Evolutionary conservation across 2,888 invertebrate genomes (phyloP), one percentile per base, ranked within the genome.

Genomic region (Cheilosia scutellata): DNA sequence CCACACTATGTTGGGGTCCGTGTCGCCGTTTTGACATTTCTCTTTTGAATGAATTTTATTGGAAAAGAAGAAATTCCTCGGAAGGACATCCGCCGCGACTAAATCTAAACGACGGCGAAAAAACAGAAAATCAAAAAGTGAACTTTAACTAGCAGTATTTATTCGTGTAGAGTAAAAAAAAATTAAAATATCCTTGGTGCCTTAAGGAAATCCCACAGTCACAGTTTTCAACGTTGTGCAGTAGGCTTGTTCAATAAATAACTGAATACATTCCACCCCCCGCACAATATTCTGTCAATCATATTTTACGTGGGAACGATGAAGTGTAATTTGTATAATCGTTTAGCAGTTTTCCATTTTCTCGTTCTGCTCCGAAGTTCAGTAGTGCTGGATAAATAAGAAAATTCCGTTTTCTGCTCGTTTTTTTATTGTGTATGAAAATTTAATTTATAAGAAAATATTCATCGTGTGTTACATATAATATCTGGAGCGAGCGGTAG

Each of bases 21-120:
- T 37, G 84, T 79, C 65, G 58, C 66, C 47, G 57, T 80, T 86
- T 76, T 86, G 84, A 80, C 80, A 62, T 71, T 86, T 71, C 71
- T 55, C 55, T 62, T 76, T 80, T 80, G 53, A 84, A 83, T 78
- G 71, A 70, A 75, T 44, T 68, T 75, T n/a, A 75, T 51, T 44
- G 47, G 57, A 51, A 51, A 51, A 53, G 49, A 68, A 68, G 63
- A 70, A 70, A 65, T 40, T 49, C 51, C 58, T 68, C 70, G 63
- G 49, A 63, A 79, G 79, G 70, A 80, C 65, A 75, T 65, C 60
- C 57, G 74, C 58, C 84, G 65, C 71, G 76, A 65, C 27, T 27
- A 37, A 47, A 40, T 1, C 16, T 44, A 60, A 42, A 49, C 29
- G 60, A 51, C 29, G 47, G 47, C 13, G 40, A 66, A 31, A 37